Base-by-base conservation (phyloP, 2,113 vertebrate species). In the Thermophis baileyi region DNA sequence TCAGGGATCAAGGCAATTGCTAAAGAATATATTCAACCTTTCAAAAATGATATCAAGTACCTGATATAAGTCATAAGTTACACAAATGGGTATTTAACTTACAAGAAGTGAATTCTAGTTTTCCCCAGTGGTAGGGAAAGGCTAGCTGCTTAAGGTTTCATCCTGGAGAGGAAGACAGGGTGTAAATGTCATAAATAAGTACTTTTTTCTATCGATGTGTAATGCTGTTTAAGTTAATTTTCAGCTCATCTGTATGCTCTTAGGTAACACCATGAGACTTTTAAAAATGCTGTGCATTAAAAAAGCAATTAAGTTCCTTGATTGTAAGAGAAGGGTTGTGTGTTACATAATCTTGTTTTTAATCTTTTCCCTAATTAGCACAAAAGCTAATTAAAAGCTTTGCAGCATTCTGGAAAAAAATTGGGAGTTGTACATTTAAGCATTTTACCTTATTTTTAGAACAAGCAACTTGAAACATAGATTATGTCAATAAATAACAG, bases 321-420 rank as follows among this genome's bases (percentile, higher is more conserved):
- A 89, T 50, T 93, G 92, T 89, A 40, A 57, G 95, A 95, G 54
- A 93, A 92, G 63, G 92, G 95, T 96, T 95, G 96, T 95, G 93
- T 81, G 87, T 94, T 95, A 94, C 90, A 94, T 81, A 55, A 93
- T 85, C 87, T 6, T 85, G 90, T 93, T 87, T 91, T 96, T 94
- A 94, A 91, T 90, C 87, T 93, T 90, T 93, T 55, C 87, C 54
- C 95, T 96, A 96, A 97, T 97, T 96, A 97, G 95, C 91, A 91
- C 90, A 95, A 94, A 86, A 90, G 16, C 96, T 97, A 96, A 97
- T 97, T 96, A 97, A 94, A 97, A 96, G 92, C 88, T 96, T 89
- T 93, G 20, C 87, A 85, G 92, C 51, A 87, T 94, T 91, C 46
- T 49, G 91, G 10, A 1, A 93, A 93, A 49, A 95, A 94, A 92